A percentile compares a stretch with the other conserved stretches of the same genome.
phyloP scores from a whole-genome alignment of 1,140 invertebrate species.

The Stenopsyche tienmushanensis region DNA sequence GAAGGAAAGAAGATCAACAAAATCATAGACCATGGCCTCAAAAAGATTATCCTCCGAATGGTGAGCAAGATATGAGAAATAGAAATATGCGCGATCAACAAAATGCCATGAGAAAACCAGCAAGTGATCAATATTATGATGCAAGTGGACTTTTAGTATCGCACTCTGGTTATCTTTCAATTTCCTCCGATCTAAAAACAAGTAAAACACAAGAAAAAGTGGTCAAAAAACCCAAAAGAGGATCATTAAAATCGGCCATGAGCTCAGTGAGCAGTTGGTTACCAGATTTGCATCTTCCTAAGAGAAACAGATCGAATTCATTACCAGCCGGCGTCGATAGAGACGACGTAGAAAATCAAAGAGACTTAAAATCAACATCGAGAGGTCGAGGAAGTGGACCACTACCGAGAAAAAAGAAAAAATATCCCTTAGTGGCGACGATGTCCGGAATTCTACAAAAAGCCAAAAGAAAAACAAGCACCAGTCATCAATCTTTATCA shows the following conservation, averaged over 20 bases:
- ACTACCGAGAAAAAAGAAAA: constrained; percentile 68
- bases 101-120: constrained; percentile 37
- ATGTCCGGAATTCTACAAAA: constrained; percentile 79
- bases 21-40: constrained; percentile 50
- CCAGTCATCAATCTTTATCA: constrained; percentile 64
- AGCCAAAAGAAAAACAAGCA: constrained; percentile 66
- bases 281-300: constrained; percentile 76
- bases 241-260: constrained; percentile 78
- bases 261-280: constrained; percentile 77
- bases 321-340: constrained; percentile 69
- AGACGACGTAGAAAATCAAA: constrained; percentile 57
- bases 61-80: constrained; percentile 51
- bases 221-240: constrained; percentile 67
- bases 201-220: constrained; percentile 59
- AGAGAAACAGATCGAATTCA: constrained; percentile 77
- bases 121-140: constrained; percentile 51
- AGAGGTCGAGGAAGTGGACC: constrained; percentile 41
- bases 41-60: constrained; percentile 44
- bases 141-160: constrained; percentile 71
- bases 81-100: constrained; percentile 50
- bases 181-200: constrained; percentile 66
- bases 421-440: constrained; percentile 74
- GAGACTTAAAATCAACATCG: constrained; percentile 49
- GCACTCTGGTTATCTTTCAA: constrained; percentile 79
- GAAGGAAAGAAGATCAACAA: constrained; percentile 46